Conservation (phyloP, 2,113 vertebrate genomes). For the Carassius gibelio region DNA sequence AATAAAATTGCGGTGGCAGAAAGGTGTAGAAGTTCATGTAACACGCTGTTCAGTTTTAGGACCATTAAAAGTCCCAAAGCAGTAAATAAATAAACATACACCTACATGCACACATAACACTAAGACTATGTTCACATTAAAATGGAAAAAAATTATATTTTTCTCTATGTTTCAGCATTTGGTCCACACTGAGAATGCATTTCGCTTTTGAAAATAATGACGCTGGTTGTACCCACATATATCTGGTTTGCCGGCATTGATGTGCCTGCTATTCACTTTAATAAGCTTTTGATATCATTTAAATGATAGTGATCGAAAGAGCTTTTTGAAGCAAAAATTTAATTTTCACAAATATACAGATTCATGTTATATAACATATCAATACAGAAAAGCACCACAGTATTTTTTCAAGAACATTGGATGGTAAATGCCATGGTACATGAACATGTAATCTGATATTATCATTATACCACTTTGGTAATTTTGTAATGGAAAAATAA, state of each 20-base stretch:
- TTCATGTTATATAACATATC: no score
- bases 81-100: background rate
- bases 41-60: background rate
- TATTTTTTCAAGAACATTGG: background rate
- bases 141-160: background rate
- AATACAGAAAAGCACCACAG: background rate
- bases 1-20: background rate
- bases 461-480: background rate
- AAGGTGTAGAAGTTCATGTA: conserved; percentile 13
- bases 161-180: background rate
- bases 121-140: background rate
- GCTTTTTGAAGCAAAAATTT: no score
- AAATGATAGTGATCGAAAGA: no score
- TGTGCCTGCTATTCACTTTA: background rate
- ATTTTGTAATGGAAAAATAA: background rate
- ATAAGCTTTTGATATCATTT: background rate
- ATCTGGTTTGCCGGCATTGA: background rate
- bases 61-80: background rate
- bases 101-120: background rate
- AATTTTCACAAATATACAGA: no score
- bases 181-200: no score
- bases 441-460: background rate
- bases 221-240: background rate
- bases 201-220: background rate
- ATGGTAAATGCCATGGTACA: background rate